A percentile compares a stretch with the other conserved stretches of the same genome.
phyloP scores from a whole-genome alignment of 1,140 invertebrate species.

The Camponotus floridanus region DNA sequence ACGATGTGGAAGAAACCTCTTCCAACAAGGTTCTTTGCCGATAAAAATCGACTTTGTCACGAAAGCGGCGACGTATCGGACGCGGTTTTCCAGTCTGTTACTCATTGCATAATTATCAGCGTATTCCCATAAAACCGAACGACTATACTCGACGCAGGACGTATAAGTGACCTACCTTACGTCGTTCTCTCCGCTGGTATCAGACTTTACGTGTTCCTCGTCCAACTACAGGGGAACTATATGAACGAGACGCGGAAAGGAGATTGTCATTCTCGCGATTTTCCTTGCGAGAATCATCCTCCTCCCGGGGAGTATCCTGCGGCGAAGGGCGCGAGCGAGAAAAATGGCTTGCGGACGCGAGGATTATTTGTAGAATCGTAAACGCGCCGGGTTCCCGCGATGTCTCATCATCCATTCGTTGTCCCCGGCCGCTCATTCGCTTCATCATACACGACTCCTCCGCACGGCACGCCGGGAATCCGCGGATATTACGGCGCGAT shows the following conservation, averaged over 20 bases:
- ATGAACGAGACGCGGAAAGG: background rate
- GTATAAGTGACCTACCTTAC: slow-evolving; percentile 50
- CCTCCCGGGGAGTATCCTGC: background rate
- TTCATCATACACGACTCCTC: slow-evolving; percentile 53
- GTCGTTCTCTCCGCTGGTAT: slow-evolving; percentile 22
- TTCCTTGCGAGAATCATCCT: slow-evolving; percentile 6
- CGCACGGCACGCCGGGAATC: slow-evolving; percentile 35
- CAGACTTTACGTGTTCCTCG: background rate
- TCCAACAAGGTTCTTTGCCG: background rate
- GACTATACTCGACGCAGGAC: slow-evolving; percentile 9
- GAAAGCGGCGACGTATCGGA: background rate
- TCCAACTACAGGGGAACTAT: background rate
- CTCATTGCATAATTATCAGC: slow-evolving; percentile 18
- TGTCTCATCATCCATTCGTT: slow-evolving; percentile 60
- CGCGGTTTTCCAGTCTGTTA: background rate
- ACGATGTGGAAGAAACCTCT: background rate
- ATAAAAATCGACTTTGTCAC: background rate
- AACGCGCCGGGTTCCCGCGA: slow-evolving; percentile 45
- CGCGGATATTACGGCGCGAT: slow-evolving; percentile 70
- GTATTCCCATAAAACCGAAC: slow-evolving; percentile 40
- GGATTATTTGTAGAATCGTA: slow-evolving; percentile 67
- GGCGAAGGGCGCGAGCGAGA: background rate
- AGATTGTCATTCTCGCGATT: background rate
- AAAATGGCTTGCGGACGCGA: slow-evolving; percentile 36
- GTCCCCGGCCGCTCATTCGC: slow-evolving; percentile 25